Conservation (phyloP, 1,140 invertebrate species). For the Drusus annulatus region DNA sequence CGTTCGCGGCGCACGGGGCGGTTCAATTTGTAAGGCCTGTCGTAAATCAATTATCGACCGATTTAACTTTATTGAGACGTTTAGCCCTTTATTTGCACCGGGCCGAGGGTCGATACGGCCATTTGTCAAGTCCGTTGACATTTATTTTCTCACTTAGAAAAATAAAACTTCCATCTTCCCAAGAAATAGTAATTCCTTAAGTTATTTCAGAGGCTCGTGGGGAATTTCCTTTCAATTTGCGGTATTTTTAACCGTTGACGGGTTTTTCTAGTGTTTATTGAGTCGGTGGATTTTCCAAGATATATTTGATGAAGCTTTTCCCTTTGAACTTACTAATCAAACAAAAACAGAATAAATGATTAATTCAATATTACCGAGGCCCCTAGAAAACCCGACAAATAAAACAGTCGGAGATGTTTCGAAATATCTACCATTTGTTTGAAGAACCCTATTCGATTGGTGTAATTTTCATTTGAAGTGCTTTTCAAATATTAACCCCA, state of each 20-base stretch:
- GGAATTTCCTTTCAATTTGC: slow-evolving; percentile 25
- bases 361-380: too few relatives aligned
- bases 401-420: too few relatives aligned
- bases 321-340: too few relatives aligned
- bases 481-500: too few relatives aligned
- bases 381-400: too few relatives aligned
- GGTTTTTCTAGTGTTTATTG: not conserved
- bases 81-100: slow-evolving; percentile 29
- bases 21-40: slow-evolving; percentile 26
- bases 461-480: too few relatives aligned
- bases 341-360: too few relatives aligned
- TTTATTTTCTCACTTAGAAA: slow-evolving; percentile 5
- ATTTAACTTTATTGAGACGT: slow-evolving; percentile 35
- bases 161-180: not conserved
- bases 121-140: slow-evolving; percentile 30
- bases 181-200: not conserved
- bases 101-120: not conserved
- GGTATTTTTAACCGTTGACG: not conserved
- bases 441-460: too few relatives aligned
- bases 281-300: too few relatives aligned
- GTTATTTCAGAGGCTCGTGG: not conserved
- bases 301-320: too few relatives aligned
- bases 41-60: slow-evolving; percentile 38
- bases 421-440: too few relatives aligned
- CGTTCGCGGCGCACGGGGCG: not conserved